Evolutionary conservation across 2,113 vertebrate genomes (phyloP), one percentile per base, ranked within the genome.

Genomic region (Paracanthobrama guichenoti): DNA sequence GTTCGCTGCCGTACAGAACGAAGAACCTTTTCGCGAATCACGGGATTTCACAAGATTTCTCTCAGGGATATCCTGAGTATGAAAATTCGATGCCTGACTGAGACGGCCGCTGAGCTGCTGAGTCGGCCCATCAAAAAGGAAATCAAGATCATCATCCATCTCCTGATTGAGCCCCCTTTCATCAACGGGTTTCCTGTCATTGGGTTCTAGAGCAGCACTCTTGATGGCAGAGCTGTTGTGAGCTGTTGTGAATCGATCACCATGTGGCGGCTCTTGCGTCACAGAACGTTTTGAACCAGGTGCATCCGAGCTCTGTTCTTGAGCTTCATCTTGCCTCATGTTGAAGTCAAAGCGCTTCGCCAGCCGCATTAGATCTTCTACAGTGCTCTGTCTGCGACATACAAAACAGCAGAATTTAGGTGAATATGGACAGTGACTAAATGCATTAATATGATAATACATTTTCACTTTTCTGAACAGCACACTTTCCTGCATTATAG

Each of bases 331-430:
- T 53, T 90, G 94, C 53, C 95, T 93, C 91, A 98, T 93, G 90
- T 96, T 97, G 91, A 95, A 95, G 92, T 99, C 97, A 88, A 99
- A 98, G 88, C 96, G 95, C 57, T 93, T 93, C 82, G 97, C 97
- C 82, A 99, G 90, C 83, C 96, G 96, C 95, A 97, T 95, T 64
- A 99, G 94, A 44, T 96, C 95, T 24, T 97, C 96, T 72, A 96
- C 96, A 0, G 87, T 90, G 87, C 89, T 95, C 39, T 89, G 91
- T 44, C 94, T 94, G 86, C 16, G 14, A 16, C 28, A 42, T 59
- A 62, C 4, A 67, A 71, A 79, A 48, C 24, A 26, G 26, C 46
- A 53, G 26, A 75, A 50, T 2, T 53, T 28, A 76, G 8, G 53
- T 18, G 7, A 46, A 8, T 11, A 69, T 20, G 12, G n/a, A 67